Conservation (phyloP, 2,888 invertebrate species). For the Mimumesa dahlbomi region DNA sequence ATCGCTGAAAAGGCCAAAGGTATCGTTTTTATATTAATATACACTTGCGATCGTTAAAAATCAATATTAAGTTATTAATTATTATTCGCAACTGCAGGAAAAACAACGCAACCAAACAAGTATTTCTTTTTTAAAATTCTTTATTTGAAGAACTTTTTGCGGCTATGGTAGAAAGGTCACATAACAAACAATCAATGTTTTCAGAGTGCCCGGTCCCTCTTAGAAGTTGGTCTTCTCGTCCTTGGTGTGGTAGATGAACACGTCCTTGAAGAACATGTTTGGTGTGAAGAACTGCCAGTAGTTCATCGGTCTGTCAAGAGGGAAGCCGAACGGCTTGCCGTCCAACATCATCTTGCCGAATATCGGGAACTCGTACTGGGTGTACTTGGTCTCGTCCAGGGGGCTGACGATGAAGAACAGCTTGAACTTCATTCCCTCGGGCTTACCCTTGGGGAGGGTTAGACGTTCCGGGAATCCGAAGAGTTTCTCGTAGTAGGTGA, state of each 20-base stretch:
- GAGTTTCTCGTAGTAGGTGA: slow-evolving; percentile 69
- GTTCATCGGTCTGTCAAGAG: slow-evolving; percentile 82
- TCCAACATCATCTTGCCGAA: slow-evolving; percentile 80
- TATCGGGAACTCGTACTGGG: slow-evolving; percentile 80
- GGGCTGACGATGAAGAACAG: slow-evolving; percentile 84
- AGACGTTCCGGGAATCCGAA: slow-evolving; percentile 83
- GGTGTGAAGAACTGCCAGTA: slow-evolving; percentile 81
- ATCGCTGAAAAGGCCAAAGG: too few relatives aligned
- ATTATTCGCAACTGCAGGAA: too few relatives aligned
- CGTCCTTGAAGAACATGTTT: slow-evolving; percentile 84
- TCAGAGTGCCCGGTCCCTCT: background rate
- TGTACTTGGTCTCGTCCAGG: slow-evolving; percentile 80
- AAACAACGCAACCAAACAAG: too few relatives aligned
- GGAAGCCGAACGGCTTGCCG: slow-evolving; percentile 83
- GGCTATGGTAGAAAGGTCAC: background rate
- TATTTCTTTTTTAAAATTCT: slow-evolving; percentile 24
- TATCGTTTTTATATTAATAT: too few relatives aligned
- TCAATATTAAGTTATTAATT: too few relatives aligned
- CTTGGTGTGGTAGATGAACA: slow-evolving; percentile 82
- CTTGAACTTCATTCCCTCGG: slow-evolving; percentile 84
- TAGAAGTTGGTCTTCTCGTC: slow-evolving; percentile 57
- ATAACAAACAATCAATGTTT: background rate
- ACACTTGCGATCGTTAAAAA: too few relatives aligned
- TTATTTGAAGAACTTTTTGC: slow-evolving; percentile 40
- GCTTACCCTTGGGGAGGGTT: slow-evolving; percentile 84